Evolutionary conservation across 2,113 vertebrate species (phyloP).

Genomic region (Zosterops borbonicus): DNA sequence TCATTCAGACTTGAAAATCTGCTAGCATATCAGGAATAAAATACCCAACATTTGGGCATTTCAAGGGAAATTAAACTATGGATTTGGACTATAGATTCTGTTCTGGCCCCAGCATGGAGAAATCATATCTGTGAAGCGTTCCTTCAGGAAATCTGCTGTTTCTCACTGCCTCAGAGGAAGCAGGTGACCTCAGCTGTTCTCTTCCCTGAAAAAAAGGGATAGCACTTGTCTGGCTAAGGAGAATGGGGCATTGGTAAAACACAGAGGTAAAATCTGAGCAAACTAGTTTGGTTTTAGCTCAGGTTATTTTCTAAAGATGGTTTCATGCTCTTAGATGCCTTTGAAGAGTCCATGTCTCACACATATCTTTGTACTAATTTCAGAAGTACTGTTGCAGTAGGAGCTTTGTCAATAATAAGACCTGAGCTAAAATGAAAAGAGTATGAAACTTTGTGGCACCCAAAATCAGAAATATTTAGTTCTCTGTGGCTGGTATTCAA

Average conservation of each 20-base stretch:
- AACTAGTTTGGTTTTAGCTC: not conserved
- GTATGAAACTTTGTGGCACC: not conserved
- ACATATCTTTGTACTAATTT: not conserved
- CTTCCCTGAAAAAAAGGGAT: not conserved
- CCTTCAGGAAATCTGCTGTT: not conserved
- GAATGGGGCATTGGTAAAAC: not conserved
- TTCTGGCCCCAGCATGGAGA: not conserved
- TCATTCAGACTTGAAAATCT: not conserved
- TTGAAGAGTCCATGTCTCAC: not conserved
- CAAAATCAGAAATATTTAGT: not conserved
- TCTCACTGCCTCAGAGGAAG: not conserved
- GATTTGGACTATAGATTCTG: not conserved
- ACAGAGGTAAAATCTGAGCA: not conserved
- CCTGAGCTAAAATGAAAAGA: not conserved
- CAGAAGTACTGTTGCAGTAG: not conserved
- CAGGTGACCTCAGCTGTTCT: not conserved
- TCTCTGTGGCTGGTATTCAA: not conserved
- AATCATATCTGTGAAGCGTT: not conserved
- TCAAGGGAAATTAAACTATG: not conserved
- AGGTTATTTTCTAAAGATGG: not conserved
- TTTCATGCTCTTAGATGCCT: not conserved
- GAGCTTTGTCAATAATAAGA: not conserved
- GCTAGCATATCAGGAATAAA: not conserved
- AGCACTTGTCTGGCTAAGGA: not conserved
- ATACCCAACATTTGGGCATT: fast-evolving